Conservation (phyloP, 1,140 invertebrate genomes). For the Hyphantria cunea region DNA sequence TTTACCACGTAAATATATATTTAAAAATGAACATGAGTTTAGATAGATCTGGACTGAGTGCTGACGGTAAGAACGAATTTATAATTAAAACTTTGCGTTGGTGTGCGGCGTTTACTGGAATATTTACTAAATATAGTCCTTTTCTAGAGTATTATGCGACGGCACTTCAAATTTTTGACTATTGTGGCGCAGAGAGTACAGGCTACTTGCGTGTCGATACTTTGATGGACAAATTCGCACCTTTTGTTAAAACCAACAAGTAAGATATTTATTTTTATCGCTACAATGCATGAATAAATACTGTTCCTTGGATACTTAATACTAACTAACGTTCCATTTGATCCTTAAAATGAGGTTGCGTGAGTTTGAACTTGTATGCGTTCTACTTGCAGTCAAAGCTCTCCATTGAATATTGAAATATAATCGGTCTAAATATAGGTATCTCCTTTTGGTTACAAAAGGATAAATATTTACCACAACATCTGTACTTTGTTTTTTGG, state of each 20-base stretch:
- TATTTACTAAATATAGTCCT: constrained; percentile 45
- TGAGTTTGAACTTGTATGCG: too few relatives aligned
- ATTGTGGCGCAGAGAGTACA: constrained; percentile 58
- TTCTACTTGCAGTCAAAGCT: too few relatives aligned
- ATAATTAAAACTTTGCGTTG: constrained; percentile 63
- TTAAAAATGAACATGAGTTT: constrained; percentile 48
- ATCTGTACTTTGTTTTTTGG: too few relatives aligned
- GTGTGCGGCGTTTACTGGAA: constrained; percentile 49
- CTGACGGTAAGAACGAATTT: constrained; percentile 62
- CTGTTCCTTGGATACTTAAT: too few relatives aligned
- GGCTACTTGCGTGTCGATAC: constrained; percentile 61
- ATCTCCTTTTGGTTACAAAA: too few relatives aligned
- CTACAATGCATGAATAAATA: too few relatives aligned
- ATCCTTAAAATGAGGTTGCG: too few relatives aligned
- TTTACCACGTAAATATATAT: constrained; percentile 4
- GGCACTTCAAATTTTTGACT: constrained; percentile 71
- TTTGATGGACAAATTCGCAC: constrained; percentile 71
- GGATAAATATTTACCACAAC: too few relatives aligned
- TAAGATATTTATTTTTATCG: constrained; percentile 40
- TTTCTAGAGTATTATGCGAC: constrained; percentile 71
- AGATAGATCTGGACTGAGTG: constrained; percentile 44
- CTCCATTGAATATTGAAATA: too few relatives aligned
- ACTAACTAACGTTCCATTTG: too few relatives aligned
- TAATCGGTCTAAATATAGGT: too few relatives aligned
- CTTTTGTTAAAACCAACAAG: constrained; percentile 73